Percentiles rank a stretch among this genome's conserved stretches.
Evolutionary conservation across 2,888 invertebrate species (phyloP).

Genomic region (Macaria liturata): DNA sequence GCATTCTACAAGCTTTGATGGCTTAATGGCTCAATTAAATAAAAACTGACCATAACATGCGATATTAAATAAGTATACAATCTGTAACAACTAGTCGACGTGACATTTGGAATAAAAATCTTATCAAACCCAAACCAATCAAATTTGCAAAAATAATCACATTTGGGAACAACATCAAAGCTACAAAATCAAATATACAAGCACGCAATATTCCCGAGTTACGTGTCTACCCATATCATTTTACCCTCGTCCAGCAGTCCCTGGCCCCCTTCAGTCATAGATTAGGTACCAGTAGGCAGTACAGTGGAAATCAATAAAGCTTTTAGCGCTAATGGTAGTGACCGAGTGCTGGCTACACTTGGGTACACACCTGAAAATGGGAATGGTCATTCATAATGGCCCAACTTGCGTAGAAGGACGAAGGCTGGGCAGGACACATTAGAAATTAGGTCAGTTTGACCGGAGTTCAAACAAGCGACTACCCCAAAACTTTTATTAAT

Average conservation of each 20-base stretch:
- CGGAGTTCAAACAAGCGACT: too few species aligned
- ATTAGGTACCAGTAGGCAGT: constrained; percentile 24
- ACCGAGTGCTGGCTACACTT: constrained; percentile 12
- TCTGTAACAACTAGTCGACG: too few species aligned
- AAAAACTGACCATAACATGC: too few species aligned
- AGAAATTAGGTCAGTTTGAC: too few species aligned
- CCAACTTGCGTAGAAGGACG: not conserved
- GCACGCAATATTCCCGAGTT: not conserved
- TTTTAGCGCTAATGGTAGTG: constrained; percentile 59
- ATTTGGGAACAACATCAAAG: not conserved
- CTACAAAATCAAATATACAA: not conserved
- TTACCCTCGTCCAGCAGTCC: constrained; percentile 27
- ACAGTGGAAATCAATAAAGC: constrained; percentile 64
- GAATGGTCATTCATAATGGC: constrained; percentile 8
- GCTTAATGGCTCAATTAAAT: not conserved
- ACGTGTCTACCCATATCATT: constrained; percentile 24
- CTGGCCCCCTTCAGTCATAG: constrained; percentile 32
- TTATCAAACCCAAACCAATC: too few species aligned
- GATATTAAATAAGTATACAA: too few species aligned
- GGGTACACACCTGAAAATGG: constrained; percentile 9
- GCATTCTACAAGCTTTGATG: constrained; percentile 2
- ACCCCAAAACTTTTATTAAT: too few species aligned
- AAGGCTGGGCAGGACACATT: too few species aligned
- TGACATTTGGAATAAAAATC: too few species aligned
- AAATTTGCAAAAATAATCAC: too few species aligned